Percentiles rank a stretch among this genome's conserved stretches.
These are phyloP conservation scores for Drosophila algonquin DNA, from an alignment of 2,888 invertebrate species.

Conservation along the genomic window DNA sequence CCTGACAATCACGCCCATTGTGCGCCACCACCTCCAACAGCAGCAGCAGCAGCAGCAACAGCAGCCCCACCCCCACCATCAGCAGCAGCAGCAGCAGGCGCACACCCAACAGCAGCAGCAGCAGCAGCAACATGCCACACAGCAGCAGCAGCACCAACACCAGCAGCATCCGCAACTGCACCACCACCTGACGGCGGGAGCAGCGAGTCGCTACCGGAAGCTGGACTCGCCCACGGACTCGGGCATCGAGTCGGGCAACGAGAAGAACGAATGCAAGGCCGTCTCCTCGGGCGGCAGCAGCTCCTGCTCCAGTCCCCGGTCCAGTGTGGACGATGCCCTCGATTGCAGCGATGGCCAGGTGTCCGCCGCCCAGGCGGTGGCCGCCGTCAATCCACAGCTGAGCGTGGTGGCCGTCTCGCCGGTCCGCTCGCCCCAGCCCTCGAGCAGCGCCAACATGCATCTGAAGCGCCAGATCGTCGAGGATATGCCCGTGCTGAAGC, in stretches of 20 bases:
- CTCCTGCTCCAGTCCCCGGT: conserved; percentile 93
- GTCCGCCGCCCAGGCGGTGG: conserved; percentile 58
- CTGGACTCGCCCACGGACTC: conserved; percentile 96
- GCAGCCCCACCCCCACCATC: conserved; percentile 63
- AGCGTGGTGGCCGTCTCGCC: conserved; percentile 80
- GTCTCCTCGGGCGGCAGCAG: conserved; percentile 89
- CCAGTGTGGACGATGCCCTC: conserved; percentile 91
- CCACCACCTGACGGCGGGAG: conserved; percentile 77
- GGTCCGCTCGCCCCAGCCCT: conserved; percentile 82
- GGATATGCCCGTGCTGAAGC: conserved; percentile 96
- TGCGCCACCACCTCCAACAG: conserved; percentile 78
- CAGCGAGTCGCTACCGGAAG: conserved; percentile 88
- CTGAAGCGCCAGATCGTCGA: conserved; percentile 87
- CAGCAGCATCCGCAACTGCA: conserved; percentile 69
- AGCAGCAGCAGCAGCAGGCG: conserved; percentile 48
- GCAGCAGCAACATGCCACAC: conserved; percentile 67
- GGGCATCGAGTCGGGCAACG: conserved; percentile 96
- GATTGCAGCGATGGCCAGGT: conserved; percentile 84
- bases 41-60: conserved; percentile 56
- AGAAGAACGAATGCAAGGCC: conserved; percentile 92
- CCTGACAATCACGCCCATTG: conserved; percentile 89
- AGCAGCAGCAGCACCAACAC: conserved; percentile 64
- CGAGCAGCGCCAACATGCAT: conserved; percentile 75
- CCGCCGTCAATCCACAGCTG: conserved; percentile 51
- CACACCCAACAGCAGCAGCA: conserved; percentile 58